Percentiles rank a stretch among this genome's conserved stretches.
These are phyloP conservation scores for Agrotis segetum DNA, from an alignment of 2,888 invertebrate genomes.

Conservation along the genomic window DNA sequence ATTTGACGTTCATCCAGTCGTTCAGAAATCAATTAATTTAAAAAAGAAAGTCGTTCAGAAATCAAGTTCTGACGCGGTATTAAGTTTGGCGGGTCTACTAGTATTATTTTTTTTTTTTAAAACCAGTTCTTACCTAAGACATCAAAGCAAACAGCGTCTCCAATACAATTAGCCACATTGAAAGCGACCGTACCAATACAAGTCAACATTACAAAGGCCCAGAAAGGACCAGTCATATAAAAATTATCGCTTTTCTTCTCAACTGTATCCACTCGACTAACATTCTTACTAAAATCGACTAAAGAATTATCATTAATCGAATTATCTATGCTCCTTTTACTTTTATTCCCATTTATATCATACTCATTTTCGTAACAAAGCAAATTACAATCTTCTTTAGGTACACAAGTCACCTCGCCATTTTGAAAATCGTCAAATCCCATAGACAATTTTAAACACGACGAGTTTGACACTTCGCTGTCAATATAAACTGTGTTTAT, in stretches of 20 bases:
- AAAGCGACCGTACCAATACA: constrained; percentile 95
- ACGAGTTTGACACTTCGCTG: constrained; percentile 70
- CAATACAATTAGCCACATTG: constrained; percentile 96
- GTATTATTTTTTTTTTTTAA: too few species aligned
- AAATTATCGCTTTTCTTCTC: constrained; percentile 75
- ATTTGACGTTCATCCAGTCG: too few species aligned
- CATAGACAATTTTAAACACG: constrained; percentile 83
- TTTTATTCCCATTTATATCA: constrained; percentile 53
- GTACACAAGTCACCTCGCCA: constrained; percentile 76
- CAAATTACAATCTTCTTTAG: constrained; percentile 78
- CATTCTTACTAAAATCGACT: constrained; percentile 46
- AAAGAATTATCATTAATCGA: constrained; percentile 30
- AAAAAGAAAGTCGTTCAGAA: too few species aligned
- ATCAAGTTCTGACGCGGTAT: too few species aligned
- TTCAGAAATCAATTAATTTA: too few species aligned
- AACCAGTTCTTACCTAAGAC: constrained; percentile 94
- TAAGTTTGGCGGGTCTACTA: too few species aligned
- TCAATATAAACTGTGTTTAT: constrained; percentile 81
- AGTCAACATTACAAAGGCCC: constrained; percentile 94
- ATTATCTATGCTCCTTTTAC: constrained; percentile 46
- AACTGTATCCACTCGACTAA: constrained; percentile 48
- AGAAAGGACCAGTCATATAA: constrained; percentile 92
- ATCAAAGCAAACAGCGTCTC: constrained; percentile 97
- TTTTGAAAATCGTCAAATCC: constrained; percentile 72
- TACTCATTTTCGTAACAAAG: constrained; percentile 79